Conservation (phyloP, 2,797 vertebrate genomes). For the Acanthurus lineatus region DNA sequence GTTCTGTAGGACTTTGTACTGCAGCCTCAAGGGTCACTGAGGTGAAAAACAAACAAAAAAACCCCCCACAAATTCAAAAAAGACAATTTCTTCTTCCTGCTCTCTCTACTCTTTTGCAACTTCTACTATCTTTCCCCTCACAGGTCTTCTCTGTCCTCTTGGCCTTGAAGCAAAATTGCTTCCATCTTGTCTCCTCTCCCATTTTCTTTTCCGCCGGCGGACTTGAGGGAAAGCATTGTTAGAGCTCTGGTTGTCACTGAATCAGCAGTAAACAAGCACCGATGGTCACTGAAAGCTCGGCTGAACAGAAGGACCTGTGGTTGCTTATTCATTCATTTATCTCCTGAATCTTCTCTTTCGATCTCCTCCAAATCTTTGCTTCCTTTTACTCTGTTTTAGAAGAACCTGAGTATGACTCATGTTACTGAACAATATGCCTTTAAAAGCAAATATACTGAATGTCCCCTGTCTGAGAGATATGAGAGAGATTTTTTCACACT, state of each 20-base stretch:
- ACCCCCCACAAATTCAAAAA: slow-evolving; percentile 12
- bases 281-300: slow-evolving; percentile 29
- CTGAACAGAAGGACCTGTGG: slow-evolving; percentile 31
- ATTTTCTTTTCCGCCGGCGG: slow-evolving; percentile 4
- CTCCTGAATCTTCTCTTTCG: background rate
- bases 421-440: background rate
- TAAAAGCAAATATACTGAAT: slow-evolving; percentile 1
- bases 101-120: slow-evolving; percentile 13
- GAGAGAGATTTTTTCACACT: background rate
- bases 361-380: background rate
- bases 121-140: slow-evolving; percentile 17
- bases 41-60: slow-evolving; percentile 19
- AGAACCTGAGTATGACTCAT: background rate
- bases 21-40: background rate
- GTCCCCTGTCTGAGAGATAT: background rate
- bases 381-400: background rate
- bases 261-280: slow-evolving; percentile 11
- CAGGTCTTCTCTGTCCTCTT: slow-evolving; percentile 13
- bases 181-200: slow-evolving; percentile 19
- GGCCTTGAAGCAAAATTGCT: slow-evolving; percentile 19
- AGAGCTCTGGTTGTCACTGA: slow-evolving; percentile 14
- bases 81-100: background rate
- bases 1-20: slow-evolving; percentile 2
- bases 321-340: background rate
- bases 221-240: slow-evolving; percentile 13